Conservation (phyloP, 2,797 vertebrate genomes). For the Ceyx erithaca region DNA sequence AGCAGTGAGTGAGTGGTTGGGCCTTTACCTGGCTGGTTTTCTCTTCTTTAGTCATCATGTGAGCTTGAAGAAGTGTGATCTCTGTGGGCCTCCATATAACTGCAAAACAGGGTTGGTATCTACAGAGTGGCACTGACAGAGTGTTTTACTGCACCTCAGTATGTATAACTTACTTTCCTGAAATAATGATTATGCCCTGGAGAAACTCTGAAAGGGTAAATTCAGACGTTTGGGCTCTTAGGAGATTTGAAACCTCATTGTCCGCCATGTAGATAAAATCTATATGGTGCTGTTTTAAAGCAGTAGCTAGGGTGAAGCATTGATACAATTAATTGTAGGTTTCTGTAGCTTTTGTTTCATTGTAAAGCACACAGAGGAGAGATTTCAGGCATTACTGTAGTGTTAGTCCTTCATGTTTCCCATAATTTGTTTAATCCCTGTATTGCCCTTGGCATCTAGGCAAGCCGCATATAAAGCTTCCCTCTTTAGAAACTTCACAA, state of each 20-base stretch:
- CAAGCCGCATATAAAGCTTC: neutral
- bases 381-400: neutral
- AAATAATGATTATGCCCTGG: neutral
- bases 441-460: neutral
- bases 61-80: neutral
- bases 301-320: neutral
- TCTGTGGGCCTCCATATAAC: neutral
- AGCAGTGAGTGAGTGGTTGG: neutral
- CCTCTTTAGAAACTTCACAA: neutral
- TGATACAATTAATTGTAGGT: neutral
- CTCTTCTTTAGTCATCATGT: neutral
- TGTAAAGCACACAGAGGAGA: neutral
- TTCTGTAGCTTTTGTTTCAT: neutral
- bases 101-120: neutral
- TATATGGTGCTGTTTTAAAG: neutral
- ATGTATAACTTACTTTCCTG: neutral
- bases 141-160: neutral
- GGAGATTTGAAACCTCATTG: neutral
- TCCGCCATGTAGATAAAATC: neutral
- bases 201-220: neutral
- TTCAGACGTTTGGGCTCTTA: neutral
- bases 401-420: neutral
- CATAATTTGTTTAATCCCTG: constrained; percentile 21
- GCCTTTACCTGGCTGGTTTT: neutral
- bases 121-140: neutral